Evolutionary conservation across 2,797 vertebrate genomes (phyloP).

Genomic region (Channa striata): DNA sequence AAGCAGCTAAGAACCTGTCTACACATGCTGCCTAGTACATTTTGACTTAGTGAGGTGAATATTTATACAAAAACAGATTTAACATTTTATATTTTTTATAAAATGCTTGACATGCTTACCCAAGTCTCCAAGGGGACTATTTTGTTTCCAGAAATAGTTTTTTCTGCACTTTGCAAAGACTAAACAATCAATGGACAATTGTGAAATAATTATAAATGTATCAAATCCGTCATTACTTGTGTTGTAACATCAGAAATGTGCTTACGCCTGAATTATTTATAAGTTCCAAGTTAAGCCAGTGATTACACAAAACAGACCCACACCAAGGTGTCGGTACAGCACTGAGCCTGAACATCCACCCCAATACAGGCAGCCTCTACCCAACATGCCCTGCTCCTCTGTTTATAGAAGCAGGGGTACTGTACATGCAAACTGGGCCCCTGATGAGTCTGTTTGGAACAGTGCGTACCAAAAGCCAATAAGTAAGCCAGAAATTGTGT

Average conservation of each 20-base stretch:
- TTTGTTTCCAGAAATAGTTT: background rate
- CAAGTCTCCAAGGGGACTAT: background rate
- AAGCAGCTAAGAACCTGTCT: background rate
- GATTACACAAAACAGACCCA: background rate
- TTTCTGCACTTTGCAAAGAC: background rate
- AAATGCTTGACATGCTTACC: too few relatives aligned
- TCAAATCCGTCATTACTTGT: background rate
- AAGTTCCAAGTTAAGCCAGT: background rate
- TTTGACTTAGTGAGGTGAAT: background rate
- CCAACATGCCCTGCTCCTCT: conserved; percentile 43
- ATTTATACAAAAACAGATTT: background rate
- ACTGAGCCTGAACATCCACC: conserved; percentile 9
- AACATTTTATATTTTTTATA: background rate
- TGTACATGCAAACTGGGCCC: conserved; percentile 38
- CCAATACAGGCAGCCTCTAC: conserved; percentile 6
- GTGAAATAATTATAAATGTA: too few relatives aligned
- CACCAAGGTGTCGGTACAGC: conserved; percentile 21
- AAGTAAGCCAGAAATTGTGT: conserved; percentile 25
- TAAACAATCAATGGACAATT: background rate
- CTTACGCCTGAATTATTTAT: background rate
- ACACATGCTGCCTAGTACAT: background rate
- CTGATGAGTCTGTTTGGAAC: conserved; percentile 57
- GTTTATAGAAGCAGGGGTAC: conserved; percentile 40
- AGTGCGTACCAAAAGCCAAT: conserved; percentile 48
- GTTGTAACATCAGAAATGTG: background rate